Evolutionary conservation across 2,113 vertebrate genomes (phyloP), one percentile per base, ranked within the genome.

Genomic region (Sturnus vulgaris): DNA sequence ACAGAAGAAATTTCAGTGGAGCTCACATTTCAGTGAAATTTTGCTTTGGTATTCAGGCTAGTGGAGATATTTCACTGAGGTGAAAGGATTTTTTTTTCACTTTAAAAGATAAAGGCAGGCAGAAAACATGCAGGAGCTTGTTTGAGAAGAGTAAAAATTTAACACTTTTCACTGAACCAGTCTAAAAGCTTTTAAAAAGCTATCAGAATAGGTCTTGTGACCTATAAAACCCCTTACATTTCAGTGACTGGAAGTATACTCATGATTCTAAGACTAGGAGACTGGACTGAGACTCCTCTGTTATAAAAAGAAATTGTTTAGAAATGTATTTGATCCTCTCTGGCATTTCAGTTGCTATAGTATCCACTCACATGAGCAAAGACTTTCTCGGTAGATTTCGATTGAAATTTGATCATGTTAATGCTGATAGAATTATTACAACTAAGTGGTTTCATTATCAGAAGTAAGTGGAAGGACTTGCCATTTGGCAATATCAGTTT

Each of bases 231-330:
- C 2, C 9, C 12, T 14, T 3, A 11, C 13, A 55, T 79, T 79
- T 88, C 59, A 63, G 47, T 53, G 21, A 55, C 40, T 42, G 27
- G 8, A 73, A 65, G 13, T 33, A 39, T 0, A 1, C 35, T 15
- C 23, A 37, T 28, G 35, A 85, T 65, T 64, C 12, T 82, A 75
- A 68, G 27, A 82, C 52, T 47, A 56, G 31, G 24, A 60, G 72
- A 12, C 46, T 90, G 61, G 25, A 50, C 23, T 94, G 88, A 28
- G 49, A 75, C 57, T 90, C 61, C n/a, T 88, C n/a, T 49, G 56
- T 78, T 94, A n/a, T 39, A 94, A 66, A 82, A 95, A 92, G 15
- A 95, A 85, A 27, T 20, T 57, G 2, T 95, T n/a, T 78, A 95
- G 39, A 92, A 91, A 88, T 47, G 6, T 79, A 71, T 79, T 71